Conservation (phyloP, 2,888 invertebrate species). For the Smittia aterrima region DNA sequence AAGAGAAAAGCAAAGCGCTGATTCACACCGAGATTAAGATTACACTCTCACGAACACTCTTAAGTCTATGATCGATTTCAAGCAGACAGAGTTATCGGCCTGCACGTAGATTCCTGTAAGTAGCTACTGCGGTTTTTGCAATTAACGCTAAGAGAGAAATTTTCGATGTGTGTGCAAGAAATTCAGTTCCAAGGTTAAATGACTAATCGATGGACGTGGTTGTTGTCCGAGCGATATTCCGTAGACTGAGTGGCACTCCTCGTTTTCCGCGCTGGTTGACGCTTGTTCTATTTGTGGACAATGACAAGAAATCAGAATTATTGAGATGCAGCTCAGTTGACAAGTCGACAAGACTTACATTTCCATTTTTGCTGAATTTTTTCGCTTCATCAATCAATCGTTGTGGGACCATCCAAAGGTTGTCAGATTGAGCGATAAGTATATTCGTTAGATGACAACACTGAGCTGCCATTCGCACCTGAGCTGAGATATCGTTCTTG, state of each 20-base stretch:
- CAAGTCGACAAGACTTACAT: slow-evolving; percentile 46
- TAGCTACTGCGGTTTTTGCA: slow-evolving; percentile 7
- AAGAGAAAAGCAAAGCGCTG: slow-evolving; percentile 12
- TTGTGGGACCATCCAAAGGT: slow-evolving; percentile 76
- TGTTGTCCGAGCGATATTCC: slow-evolving; percentile 35
- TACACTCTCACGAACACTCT: slow-evolving; percentile 7
- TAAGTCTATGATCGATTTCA: slow-evolving; percentile 10
- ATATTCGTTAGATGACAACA: slow-evolving; percentile 84
- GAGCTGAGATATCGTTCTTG: slow-evolving; percentile 67
- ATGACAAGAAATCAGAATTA: slow-evolving; percentile 21
- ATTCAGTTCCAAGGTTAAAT: slow-evolving; percentile 39
- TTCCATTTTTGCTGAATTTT: slow-evolving; percentile 51
- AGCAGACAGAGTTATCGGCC: slow-evolving; percentile 1
- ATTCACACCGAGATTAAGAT: slow-evolving; percentile 12
- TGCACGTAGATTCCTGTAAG: not conserved
- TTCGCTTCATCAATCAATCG: slow-evolving; percentile 65
- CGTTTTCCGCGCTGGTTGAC: slow-evolving; percentile 48
- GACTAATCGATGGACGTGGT: slow-evolving; percentile 41
- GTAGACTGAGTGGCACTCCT: slow-evolving; percentile 43
- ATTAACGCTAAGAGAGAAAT: slow-evolving; percentile 11
- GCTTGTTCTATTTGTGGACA: slow-evolving; percentile 48
- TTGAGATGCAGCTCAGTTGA: not conserved
- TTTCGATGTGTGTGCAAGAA: not conserved
- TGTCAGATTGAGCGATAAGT: slow-evolving; percentile 73
- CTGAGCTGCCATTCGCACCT: slow-evolving; percentile 81